Evolutionary conservation across 2,797 vertebrate species (phyloP).

Genomic region (Pristis pectinata): DNA sequence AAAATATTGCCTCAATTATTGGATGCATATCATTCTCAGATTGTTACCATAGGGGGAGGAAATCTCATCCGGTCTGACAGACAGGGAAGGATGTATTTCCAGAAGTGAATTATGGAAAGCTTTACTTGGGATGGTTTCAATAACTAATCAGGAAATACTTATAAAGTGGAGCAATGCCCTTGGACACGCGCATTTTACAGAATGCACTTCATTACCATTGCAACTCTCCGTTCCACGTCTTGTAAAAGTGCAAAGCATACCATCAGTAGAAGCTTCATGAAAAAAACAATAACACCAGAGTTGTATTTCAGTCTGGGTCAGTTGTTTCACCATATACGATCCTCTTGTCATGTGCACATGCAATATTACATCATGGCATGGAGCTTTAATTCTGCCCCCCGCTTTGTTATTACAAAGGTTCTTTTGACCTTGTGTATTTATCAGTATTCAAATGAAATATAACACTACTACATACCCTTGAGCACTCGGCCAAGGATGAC

Average conservation of each 20-base stretch:
- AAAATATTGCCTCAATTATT: not conserved
- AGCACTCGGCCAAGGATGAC: not conserved
- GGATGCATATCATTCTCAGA: no score
- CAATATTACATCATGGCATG: not conserved
- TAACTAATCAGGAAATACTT: not conserved
- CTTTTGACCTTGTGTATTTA: not conserved
- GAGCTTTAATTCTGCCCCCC: not conserved
- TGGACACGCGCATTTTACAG: not conserved
- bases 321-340: not conserved
- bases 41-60: not conserved
- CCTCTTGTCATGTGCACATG: not conserved
- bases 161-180: not conserved
- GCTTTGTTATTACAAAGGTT: not conserved
- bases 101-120: not conserved
- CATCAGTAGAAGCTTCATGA: conserved; percentile 6
- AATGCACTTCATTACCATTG: not conserved
- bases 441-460: not conserved
- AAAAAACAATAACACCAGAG: not conserved
- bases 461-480: not conserved
- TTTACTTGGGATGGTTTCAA: not conserved
- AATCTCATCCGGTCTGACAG: not conserved
- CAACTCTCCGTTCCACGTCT: not conserved
- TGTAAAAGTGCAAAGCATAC: not conserved
- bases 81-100: not conserved
- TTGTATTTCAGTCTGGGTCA: not conserved